Conservation (phyloP, 2,113 vertebrate genomes). For the Hydrolagus affinis region DNA sequence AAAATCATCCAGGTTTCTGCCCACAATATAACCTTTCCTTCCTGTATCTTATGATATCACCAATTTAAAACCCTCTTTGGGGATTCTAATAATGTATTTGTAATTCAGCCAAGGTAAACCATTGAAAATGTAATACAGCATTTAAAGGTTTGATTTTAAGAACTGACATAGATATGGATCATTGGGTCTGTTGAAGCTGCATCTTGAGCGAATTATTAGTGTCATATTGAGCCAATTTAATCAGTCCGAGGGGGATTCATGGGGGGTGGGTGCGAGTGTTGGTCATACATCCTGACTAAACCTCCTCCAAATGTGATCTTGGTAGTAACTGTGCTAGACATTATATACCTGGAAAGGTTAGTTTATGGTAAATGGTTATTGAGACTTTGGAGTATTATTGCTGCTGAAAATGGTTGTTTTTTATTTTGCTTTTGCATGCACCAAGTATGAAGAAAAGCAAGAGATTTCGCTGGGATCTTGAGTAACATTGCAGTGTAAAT, state of each 20-base stretch:
- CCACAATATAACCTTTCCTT: slow-evolving; percentile 59
- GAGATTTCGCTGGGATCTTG: not conserved
- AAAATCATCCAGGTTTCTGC: slow-evolving; percentile 59
- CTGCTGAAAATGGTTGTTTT: not conserved
- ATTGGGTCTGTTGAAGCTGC: slow-evolving; percentile 77
- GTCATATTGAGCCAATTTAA: slow-evolving; percentile 99
- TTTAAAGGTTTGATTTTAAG: slow-evolving; percentile 83
- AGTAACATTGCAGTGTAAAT: not conserved
- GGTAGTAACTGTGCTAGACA: not conserved
- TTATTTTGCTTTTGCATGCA: not conserved
- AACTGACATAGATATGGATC: slow-evolving; percentile 94
- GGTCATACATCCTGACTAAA: slow-evolving; percentile 84
- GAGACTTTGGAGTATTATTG: not conserved
- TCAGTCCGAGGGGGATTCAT: slow-evolving; percentile 81
- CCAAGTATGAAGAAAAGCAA: not conserved
- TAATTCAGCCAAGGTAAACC: slow-evolving; percentile 96
- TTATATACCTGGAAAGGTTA: slow-evolving; percentile 11
- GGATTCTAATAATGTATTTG: slow-evolving; percentile 90
- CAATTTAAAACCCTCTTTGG: slow-evolving; percentile 75
- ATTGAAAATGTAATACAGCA: slow-evolving; percentile 89
- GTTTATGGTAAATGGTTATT: not conserved
- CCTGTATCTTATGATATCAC: slow-evolving; percentile 83
- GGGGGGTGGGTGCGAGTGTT: slow-evolving; percentile 72
- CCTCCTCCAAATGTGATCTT: slow-evolving; percentile 39
- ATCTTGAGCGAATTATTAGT: slow-evolving; percentile 99